These are phyloP conservation scores for Drosophila micromelanica DNA, from an alignment of 1,140 invertebrate species.

Conservation along the genomic window DNA sequence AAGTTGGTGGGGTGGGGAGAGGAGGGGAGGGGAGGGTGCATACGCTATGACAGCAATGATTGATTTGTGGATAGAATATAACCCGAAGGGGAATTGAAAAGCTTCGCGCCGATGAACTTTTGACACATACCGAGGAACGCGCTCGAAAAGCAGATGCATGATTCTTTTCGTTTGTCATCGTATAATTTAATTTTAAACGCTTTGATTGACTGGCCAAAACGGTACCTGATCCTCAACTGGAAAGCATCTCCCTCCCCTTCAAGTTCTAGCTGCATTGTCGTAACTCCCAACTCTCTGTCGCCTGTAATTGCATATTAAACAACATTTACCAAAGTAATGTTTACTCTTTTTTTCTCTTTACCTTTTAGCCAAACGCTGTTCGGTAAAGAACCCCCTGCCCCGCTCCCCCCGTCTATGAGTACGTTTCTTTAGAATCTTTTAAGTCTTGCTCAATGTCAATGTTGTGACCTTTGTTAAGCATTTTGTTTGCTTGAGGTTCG, in stretches of 20 bases:
- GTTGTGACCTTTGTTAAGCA: constrained; percentile 81
- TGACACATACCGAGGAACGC: constrained; percentile 37
- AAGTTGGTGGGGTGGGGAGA: background rate
- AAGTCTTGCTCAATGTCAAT: constrained; percentile 75
- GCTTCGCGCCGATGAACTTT: constrained; percentile 42
- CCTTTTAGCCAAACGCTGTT: constrained; percentile 5
- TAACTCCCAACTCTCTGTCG: constrained; percentile 22
- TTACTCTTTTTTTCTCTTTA: constrained; percentile 49
- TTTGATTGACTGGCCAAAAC: constrained; percentile 65
- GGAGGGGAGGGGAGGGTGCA: constrained; percentile 9
- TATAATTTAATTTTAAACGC: constrained; percentile 79
- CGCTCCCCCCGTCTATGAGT: background rate
- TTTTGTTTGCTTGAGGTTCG: constrained; percentile 62
- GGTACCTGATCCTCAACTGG: constrained; percentile 44
- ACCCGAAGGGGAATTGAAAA: constrained; percentile 22
- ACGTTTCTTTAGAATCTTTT: constrained; percentile 22
- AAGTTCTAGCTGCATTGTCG: constrained; percentile 18
- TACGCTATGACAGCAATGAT: constrained; percentile 70
- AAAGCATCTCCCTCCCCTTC: background rate
- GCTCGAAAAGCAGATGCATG: constrained; percentile 23
- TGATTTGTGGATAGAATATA: constrained; percentile 65
- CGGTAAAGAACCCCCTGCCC: background rate
- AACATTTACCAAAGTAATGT: constrained; percentile 72
- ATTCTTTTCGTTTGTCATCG: constrained; percentile 79
- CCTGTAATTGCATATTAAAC: constrained; percentile 80